Base-by-base conservation (phyloP, 2,888 invertebrate genomes). In the Achlya flavicornis region DNA sequence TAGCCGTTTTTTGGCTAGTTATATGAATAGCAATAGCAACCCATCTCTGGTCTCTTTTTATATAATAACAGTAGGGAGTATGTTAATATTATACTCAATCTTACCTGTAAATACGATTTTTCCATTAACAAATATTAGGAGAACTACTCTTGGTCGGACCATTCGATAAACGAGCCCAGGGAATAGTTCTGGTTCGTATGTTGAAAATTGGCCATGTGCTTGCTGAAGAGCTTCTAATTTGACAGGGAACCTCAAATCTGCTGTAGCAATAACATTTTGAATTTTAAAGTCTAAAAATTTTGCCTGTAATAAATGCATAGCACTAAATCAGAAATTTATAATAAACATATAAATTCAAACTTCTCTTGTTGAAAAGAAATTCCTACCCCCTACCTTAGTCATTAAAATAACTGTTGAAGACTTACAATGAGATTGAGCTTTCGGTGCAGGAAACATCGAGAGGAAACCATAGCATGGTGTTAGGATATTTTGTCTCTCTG, bases 71-170 rank as follows among this genome's bases (percentile, higher is more conserved):
- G 26, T 26, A 26, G 26, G 26, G 1, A 26, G 26, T 26, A 26
- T 26, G 2, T 26, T 26, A 26, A 26, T 26, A 26, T 26, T 26
- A 26, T 26, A 26, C 26, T 26, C 26, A 26, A 26, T 38, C 58
- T 71, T 81, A 93, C 95, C 95, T 81, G 99, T 99, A 70, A 99
- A 96, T 1, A 99, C 99, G 73, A 99, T 96, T 95, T 99, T 99
- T 64, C 99, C 99, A 88, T 99, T 99, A 0, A 99, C 99, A 94
- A 99, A 99, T 87, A 99, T 99, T 12, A 99, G 94, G 69, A 99
- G 92, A n/a, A 99, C 99, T 72, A 99, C 96, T 74, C 98, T 96
- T 0, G 99, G 99, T 87, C 98, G 97, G 66, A 99, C 97, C 98
- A 99, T 98, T 79, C 99, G 95, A 87, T 99, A 99, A 77, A 99